phyloP scores from a whole-genome alignment of 2,113 vertebrate genomes.

The Anguilla rostrata region DNA sequence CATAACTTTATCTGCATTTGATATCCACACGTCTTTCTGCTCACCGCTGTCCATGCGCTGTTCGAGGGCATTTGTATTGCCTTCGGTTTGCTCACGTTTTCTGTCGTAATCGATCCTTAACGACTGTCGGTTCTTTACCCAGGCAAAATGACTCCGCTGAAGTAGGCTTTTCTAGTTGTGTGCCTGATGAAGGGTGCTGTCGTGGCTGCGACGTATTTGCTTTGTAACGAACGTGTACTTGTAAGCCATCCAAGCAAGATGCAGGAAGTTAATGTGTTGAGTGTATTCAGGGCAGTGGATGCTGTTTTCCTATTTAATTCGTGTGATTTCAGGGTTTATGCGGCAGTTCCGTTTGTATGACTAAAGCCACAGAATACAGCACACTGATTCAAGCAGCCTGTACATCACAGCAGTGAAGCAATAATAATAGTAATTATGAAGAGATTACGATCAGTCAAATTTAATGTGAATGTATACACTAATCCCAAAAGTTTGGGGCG shows the following conservation, averaged over 20 bases:
- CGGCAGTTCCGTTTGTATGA: no score
- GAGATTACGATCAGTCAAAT: no score
- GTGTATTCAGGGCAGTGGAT: neutral
- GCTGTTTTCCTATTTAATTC: neutral
- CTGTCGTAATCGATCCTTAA: neutral
- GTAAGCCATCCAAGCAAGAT: neutral
- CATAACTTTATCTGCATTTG: neutral
- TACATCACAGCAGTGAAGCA: no score
- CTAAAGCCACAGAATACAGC: neutral
- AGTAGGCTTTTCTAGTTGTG: neutral
- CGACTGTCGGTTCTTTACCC: neutral
- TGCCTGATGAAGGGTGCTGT: neutral
- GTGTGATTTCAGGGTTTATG: no score
- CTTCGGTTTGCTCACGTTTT: neutral
- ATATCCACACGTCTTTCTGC: neutral
- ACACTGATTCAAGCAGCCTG: neutral
- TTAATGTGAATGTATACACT: no score
- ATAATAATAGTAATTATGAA: no score
- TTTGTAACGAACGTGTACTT: neutral
- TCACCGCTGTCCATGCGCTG: neutral
- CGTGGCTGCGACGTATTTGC: neutral
- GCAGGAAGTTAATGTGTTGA: neutral
- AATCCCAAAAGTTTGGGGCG: no score
- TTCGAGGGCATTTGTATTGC: neutral
- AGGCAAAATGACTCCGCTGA: neutral